Base-by-base conservation (phyloP, 1,140 invertebrate genomes). In the Pseudoatta argentina region DNA sequence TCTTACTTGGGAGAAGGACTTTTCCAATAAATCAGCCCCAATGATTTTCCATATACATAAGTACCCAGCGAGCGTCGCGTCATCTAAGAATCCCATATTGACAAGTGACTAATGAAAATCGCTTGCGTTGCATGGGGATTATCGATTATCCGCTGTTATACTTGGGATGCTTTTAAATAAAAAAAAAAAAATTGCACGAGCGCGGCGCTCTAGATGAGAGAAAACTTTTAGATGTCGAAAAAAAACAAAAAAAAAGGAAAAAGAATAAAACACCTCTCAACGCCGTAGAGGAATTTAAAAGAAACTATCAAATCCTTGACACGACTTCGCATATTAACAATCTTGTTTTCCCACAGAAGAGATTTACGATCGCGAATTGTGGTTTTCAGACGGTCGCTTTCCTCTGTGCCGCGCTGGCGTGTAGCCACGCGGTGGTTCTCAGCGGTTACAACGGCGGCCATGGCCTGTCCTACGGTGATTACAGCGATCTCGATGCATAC, bases 361-460 rank as follows among this genome's bases (percentile, higher is more conserved):
- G 69, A 72, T 59, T 83, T 61, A 75, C 55, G 64, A 71, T 57
- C 66, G 78, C 66, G 69, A 48, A 83, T 61, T 83, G 75, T 55
- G 63, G 27, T 67, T 79, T 86, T 81, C 89, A 95, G 95, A 92
- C 92, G 59, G 72, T 94, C 55, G 92, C 89, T 72, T 63, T 95
- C 21, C 71, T 94, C 10, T 92, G 92, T 8, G 87, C 88, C 5
- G 78, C 92, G n/a, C n/a, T 92, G 30, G 86, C 91, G 18, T 91
- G 90, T 72, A 91, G 91, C 81, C 88, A 92, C 51, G 94, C 89
- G 48, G 91, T 94, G 30, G 92, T 95, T 44, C 89, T 95, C 30
- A 94, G 94, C 59, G 94, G 94, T 12, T 94, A 94, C 73, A 93
- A 94, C 85, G 94, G 93, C 10, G 94, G 88, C 59, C 94, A 94